Evolutionary conservation across 2,113 vertebrate species (phyloP), one percentile per base, ranked within the genome.

Genomic region (Donacobius atricapilla): DNA sequence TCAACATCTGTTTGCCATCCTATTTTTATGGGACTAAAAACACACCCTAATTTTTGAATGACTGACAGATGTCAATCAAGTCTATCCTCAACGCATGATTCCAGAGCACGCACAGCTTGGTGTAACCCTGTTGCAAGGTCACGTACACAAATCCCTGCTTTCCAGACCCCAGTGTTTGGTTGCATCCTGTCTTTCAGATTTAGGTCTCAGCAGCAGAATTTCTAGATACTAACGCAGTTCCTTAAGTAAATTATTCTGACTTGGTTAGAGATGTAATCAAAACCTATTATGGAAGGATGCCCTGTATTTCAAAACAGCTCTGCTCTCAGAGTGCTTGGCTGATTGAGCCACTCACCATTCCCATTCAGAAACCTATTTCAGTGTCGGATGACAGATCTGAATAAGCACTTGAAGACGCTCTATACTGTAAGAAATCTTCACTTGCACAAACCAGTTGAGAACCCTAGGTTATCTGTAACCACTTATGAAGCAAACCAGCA

Each of bases 71-170:
- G 65, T 23, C 22, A 65, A 22, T 45, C n/a, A n/a, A 45, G 24
- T 21, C 37, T 60, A 73, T 18, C 30, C 42, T 78, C 39, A n/a
- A 45, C 54, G 30, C 14, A 23, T 4, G 6, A 8, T 42, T 71
- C 42, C 73, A 84, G 39, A 77, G 21, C 11, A 5, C 15, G 6
- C 16, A 20, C 18, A 45, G 3, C 6, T 25, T 48, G 45, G 16
- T 9, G 6, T 0, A 64, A 48, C 13, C 35, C 10, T 1, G 1
- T 4, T 24, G 30, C 19, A 53, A 69, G n/a, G 25, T 5, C 33
- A 27, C 0, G 6, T 6, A 27, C 27, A 58, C 35, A 64, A 89
- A 50, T 7, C 7, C 7, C 35, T 20, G 27, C 28, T 17, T 72
- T 85, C 53, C 3, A 22, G 4, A 39, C 6, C 9, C 25, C 7